Evolutionary conservation across 2,797 vertebrate species (phyloP).

Genomic region (Menidia menidia): DNA sequence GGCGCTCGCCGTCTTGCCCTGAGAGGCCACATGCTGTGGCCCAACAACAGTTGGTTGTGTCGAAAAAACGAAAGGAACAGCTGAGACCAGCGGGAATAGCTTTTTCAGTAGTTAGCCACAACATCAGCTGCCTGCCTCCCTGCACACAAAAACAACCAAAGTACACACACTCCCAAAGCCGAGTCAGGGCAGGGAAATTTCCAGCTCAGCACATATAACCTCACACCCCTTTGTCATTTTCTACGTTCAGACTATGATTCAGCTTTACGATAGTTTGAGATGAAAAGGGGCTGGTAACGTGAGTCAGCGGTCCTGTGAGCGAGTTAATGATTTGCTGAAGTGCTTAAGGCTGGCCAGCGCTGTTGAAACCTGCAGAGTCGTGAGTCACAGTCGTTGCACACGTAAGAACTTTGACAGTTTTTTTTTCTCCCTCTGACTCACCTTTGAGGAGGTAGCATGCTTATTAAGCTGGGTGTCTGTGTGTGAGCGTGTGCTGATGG

Average conservation of each 20-base stretch:
- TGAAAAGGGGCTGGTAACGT: conserved; percentile 13
- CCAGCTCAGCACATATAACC: conserved; percentile 23
- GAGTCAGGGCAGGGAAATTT: conserved; percentile 31
- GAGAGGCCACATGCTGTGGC: conserved; percentile 50
- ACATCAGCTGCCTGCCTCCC: conserved; percentile 51
- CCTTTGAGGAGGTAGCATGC: conserved; percentile 3
- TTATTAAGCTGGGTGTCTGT: not conserved
- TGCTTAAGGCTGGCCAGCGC: conserved; percentile 8
- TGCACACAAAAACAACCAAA: conserved; percentile 4
- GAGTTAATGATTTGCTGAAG: conserved; percentile 25
- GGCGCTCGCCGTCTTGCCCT: not conserved
- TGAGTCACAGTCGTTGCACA: conserved; percentile 43
- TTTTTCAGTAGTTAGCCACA: conserved; percentile 39
- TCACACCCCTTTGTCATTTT: conserved; percentile 6
- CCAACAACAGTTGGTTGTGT: conserved; percentile 67
- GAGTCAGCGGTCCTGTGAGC: conserved; percentile 38
- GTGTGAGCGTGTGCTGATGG: conserved; percentile 1
- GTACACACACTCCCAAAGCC: conserved; percentile 2
- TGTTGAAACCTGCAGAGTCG: not conserved
- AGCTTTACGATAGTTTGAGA: conserved; percentile 18
- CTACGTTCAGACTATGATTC: conserved; percentile 31
- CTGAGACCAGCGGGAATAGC: conserved; percentile 63
- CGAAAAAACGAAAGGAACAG: conserved; percentile 51
- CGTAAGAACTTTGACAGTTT: conserved; percentile 41
- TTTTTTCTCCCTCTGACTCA: conserved; percentile 41